phyloP scores from a whole-genome alignment of 2,113 vertebrate species.

The Leptobrachium ailaonicum region DNA sequence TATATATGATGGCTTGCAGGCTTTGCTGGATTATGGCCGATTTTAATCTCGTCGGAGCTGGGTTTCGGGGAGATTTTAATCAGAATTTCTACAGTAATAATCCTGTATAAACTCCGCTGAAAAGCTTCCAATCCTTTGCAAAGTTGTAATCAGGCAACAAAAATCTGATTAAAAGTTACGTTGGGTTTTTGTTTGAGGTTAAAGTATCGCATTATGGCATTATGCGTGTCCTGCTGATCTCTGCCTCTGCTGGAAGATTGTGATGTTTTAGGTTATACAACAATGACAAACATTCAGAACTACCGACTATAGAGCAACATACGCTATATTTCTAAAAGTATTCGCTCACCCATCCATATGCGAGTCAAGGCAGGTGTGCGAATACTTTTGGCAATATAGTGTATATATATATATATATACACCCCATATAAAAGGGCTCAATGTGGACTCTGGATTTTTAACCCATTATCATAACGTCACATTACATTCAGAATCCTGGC shows the following conservation, averaged over 20 bases:
- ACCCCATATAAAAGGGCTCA: too few species aligned
- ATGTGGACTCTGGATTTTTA: too few species aligned
- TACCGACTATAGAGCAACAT: too few species aligned
- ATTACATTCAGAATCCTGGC: too few species aligned
- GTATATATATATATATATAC: too few species aligned
- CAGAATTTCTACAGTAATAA: conserved; percentile 66
- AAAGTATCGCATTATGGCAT: conserved; percentile 42
- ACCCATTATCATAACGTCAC: too few species aligned
- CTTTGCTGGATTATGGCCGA: conserved; percentile 58
- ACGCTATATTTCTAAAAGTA: too few species aligned
- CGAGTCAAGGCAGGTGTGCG: too few species aligned
- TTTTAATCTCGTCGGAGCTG: conserved; percentile 54
- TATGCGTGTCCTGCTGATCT: conserved; percentile 37
- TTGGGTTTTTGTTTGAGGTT: conserved; percentile 29
- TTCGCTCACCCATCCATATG: too few species aligned
- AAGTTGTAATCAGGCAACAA: conserved; percentile 46
- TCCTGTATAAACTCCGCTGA: conserved; percentile 60
- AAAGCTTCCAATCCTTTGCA: conserved; percentile 54
- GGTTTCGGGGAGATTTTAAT: conserved; percentile 61
- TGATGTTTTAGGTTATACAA: too few species aligned
- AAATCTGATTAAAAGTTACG: conserved; percentile 49
- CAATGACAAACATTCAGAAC: too few species aligned
- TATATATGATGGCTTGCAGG: conserved; percentile 57
- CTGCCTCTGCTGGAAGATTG: background rate
- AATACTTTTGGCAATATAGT: too few species aligned